Base-by-base conservation (phyloP, 2,888 invertebrate species). In the Plagodis dolabraria region DNA sequence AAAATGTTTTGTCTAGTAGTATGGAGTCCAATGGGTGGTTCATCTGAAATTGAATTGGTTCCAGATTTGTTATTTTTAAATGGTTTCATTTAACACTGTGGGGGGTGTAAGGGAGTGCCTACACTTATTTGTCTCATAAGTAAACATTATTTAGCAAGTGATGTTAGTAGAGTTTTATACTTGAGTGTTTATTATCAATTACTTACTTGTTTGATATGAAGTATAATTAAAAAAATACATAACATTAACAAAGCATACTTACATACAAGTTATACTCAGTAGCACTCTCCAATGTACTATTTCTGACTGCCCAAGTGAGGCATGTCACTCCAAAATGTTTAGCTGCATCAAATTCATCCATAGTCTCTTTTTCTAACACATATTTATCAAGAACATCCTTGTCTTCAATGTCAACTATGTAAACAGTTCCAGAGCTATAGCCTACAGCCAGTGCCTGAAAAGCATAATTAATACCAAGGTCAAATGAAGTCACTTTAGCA, bases 371-470 rank as follows among this genome's bases (percentile, higher is more conserved):
- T 52, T 86, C 82, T 64, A 92, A 80, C 63, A 93, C 87, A 75
- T 95, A 92, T 38, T 93, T 94, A 68, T 96, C 96, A 9, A 98
- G 92, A 57, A 95, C 93, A 73, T 96, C 96, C 76, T 97, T 97
- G 73, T 97, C 97, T 87, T 98, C 98, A 51, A 98, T 96, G 82
- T 97, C 96, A 45, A 97, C 94, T 47, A 98, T 92, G 36, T 94
- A 92, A 0, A 97, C 94, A 75, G 94, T 93, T 9, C 96, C 97
- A 81, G 94, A 94, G 80, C 94, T 95, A 70, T 96, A 96, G 5
- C 94, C 97, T 76, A 94, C 84, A 47, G 96, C 96, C 65, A 96
- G 84, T 68, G 95, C 94, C 93, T 95, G 90, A 43, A 94, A 83
- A 58, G 9, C 53, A 56, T 33, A 33, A 33, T 12, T 7, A 48